A percentile compares a stretch with the other conserved stretches of the same genome.
phyloP scores from a whole-genome alignment of 2,797 vertebrate species.

The Sebastes iracundus region DNA sequence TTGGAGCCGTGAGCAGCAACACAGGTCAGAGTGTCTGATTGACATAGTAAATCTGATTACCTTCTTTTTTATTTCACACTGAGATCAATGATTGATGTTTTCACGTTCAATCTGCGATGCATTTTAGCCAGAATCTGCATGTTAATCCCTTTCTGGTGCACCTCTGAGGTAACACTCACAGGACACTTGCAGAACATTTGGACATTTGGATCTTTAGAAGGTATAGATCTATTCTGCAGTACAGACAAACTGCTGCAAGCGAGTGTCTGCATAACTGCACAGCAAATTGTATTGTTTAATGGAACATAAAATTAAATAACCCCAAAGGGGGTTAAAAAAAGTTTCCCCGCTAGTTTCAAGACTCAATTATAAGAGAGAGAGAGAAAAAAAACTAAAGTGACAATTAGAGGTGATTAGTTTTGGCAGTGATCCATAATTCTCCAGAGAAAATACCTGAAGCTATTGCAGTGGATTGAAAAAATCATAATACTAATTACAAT shows the following conservation, averaged over 20 bases:
- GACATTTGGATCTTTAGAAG: conserved; percentile 10
- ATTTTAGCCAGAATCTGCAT: not conserved
- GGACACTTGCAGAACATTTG: not conserved
- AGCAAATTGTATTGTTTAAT: not conserved
- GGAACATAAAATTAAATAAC: not conserved
- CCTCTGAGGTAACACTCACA: not conserved
- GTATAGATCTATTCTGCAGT: not conserved
- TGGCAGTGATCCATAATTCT: not conserved
- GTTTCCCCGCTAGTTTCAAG: not conserved
- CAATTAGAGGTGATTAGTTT: conserved; percentile 1
- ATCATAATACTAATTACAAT: not conserved
- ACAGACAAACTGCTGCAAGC: not conserved
- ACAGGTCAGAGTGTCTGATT: not conserved
- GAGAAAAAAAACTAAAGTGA: not conserved
- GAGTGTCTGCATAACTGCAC: not conserved
- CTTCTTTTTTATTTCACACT: not conserved
- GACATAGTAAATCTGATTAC: not conserved
- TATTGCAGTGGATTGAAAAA: not conserved
- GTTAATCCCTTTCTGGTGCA: not conserved
- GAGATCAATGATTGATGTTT: not conserved
- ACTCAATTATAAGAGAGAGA: not conserved
- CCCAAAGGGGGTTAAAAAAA: not conserved
- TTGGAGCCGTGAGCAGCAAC: not conserved
- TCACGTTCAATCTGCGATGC: rapidly evolving
- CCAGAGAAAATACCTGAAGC: not conserved